Evolutionary conservation across 2,113 vertebrate species (phyloP).

Genomic region (Limanda limanda): DNA sequence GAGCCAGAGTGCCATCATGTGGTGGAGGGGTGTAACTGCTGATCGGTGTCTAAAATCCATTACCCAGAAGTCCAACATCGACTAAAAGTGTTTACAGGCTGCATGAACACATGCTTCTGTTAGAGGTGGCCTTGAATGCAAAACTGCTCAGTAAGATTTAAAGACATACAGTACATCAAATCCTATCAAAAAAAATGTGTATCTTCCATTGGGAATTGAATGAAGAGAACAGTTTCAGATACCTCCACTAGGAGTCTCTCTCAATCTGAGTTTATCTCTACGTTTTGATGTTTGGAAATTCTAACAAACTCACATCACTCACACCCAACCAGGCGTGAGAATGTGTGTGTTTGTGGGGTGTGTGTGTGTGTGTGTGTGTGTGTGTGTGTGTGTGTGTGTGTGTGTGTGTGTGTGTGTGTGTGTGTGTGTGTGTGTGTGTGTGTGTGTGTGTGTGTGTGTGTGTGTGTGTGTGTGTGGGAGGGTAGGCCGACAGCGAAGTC

Average conservation of each 20-base stretch:
- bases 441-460: conserved; percentile 14
- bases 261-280: conserved; percentile 29
- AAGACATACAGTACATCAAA: background rate
- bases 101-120: background rate
- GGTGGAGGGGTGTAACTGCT: conserved; percentile 41
- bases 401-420: conserved; percentile 4
- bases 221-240: conserved; percentile 10
- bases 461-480: conserved; percentile 14
- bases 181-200: background rate
- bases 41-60: background rate
- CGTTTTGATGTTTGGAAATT: background rate
- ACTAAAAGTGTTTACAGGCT: background rate
- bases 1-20: conserved; percentile 73
- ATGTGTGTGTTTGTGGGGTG: conserved; percentile 9
- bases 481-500: too few species aligned
- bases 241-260: conserved; percentile 69
- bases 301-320: conserved; percentile 30
- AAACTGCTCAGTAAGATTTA: background rate
- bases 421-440: conserved; percentile 20
- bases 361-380: conserved; percentile 9
- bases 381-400: too few species aligned
- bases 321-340: background rate
- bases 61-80: background rate
- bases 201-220: background rate
- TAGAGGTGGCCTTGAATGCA: background rate